Percentiles rank a stretch among this genome's conserved stretches.
Conservation (phyloP, 1,140 invertebrate species). For the Ctenoplectra terminalis region DNA sequence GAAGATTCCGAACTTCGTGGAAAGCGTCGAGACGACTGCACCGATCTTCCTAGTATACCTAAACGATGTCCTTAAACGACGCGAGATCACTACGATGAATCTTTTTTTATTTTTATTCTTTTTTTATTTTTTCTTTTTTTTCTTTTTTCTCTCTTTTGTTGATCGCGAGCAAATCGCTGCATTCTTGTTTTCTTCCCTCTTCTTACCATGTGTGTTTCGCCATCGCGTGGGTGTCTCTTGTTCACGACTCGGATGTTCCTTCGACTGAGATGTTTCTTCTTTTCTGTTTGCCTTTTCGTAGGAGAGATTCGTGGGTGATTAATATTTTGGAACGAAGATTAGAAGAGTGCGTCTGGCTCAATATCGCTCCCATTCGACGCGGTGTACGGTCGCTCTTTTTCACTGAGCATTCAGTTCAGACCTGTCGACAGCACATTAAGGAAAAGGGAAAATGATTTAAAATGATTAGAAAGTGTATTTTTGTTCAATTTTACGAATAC, state of each 20-base stretch:
- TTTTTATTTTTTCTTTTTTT: no score
- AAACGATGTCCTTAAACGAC: slow-evolving; percentile 24
- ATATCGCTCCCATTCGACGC: slow-evolving; percentile 76
- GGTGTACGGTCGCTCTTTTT: slow-evolving; percentile 70
- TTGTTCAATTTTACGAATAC: no score
- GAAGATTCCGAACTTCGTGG: no score
- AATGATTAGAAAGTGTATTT: neutral
- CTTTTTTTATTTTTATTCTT: no score
- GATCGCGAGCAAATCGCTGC: slow-evolving; percentile 37
- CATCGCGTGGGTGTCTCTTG: neutral
- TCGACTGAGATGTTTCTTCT: no score
- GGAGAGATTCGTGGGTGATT: slow-evolving; percentile 48
- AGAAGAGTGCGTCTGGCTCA: slow-evolving; percentile 71
- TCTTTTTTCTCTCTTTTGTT: neutral
- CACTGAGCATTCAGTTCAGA: slow-evolving; percentile 80
- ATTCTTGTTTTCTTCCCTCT: neutral
- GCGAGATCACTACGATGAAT: slow-evolving; percentile 39
- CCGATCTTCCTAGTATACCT: slow-evolving; percentile 11
- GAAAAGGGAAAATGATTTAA: neutral
- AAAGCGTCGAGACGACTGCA: slow-evolving; percentile 24
- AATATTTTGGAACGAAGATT: slow-evolving; percentile 63
- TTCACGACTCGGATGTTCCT: neutral
- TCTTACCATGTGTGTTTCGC: neutral
- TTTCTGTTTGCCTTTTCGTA: no score
- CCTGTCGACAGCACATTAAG: slow-evolving; percentile 62